These are phyloP conservation scores for Archaeoteleia sp. DNA, from an alignment of 2,888 invertebrate genomes.

Conservation along the genomic window DNA sequence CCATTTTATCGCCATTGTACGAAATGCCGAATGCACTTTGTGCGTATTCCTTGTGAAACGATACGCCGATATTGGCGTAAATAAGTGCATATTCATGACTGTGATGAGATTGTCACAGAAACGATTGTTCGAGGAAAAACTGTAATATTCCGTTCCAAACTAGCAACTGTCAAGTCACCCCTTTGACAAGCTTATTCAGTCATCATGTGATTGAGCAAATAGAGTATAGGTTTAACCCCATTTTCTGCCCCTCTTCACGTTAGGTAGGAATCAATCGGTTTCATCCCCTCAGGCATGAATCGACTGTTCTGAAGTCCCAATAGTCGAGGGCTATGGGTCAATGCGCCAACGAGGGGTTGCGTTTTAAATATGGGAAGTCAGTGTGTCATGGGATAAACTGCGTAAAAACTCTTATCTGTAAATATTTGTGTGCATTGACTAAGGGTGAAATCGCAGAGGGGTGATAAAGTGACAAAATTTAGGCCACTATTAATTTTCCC, in stretches of 20 bases:
- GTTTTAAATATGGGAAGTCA: conserved; percentile 35
- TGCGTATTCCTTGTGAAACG: no score
- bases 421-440: conserved; percentile 15
- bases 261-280: conserved; percentile 33
- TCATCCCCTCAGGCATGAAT: conserved; percentile 40
- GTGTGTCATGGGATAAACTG: conserved; percentile 18
- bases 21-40: no score
- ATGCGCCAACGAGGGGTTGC: conserved; percentile 21
- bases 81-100: no score
- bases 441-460: no score
- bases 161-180: conserved; percentile 18
- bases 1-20: no score
- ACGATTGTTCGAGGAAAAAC: conserved; percentile 3
- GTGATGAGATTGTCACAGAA: not conserved
- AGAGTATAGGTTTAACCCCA: conserved; percentile 39
- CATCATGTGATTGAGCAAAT: conserved; percentile 36
- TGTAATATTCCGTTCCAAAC: conserved; percentile 13
- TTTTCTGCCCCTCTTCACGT: conserved; percentile 35
- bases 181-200: conserved; percentile 36
- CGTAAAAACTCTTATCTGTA: conserved; percentile 17
- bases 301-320: conserved; percentile 37
- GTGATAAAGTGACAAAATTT: conserved; percentile 5
- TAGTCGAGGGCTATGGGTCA: conserved; percentile 37
- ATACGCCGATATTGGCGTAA: no score
- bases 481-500: not conserved